These are phyloP conservation scores for Rhabdornis inornatus DNA, from an alignment of 2,113 vertebrate species.

Conservation along the genomic window DNA sequence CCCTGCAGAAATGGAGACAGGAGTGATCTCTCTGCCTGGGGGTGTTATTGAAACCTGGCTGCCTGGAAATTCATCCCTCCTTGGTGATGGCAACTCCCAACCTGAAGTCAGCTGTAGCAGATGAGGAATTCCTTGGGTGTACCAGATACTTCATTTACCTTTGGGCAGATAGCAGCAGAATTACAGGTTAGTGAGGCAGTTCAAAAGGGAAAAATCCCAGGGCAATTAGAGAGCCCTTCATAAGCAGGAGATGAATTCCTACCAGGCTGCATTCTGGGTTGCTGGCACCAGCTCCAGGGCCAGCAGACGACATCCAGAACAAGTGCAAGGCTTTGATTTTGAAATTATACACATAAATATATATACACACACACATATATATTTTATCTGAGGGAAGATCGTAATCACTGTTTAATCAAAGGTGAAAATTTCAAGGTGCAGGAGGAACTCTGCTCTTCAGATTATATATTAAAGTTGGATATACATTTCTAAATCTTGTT, in stretches of 20 bases:
- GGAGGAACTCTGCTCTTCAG: background rate
- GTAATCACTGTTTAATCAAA: background rate
- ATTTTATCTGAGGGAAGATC: slow-evolving; percentile 32
- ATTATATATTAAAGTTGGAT: background rate
- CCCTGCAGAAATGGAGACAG: background rate
- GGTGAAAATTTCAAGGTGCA: slow-evolving; percentile 8
- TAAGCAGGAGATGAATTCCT: slow-evolving; percentile 2
- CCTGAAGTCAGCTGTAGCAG: slow-evolving; percentile 47
- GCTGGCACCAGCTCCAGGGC: slow-evolving; percentile 22
- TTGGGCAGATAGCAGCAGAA: slow-evolving; percentile 47
- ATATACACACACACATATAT: background rate
- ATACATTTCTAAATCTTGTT: background rate
- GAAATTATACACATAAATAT: slow-evolving; percentile 20
- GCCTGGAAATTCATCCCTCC: background rate
- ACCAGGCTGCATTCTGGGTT: slow-evolving; percentile 47
- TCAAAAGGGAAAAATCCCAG: slow-evolving; percentile 48
- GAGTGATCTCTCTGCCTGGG: background rate
- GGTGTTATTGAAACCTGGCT: background rate
- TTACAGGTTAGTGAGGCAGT: slow-evolving; percentile 44
- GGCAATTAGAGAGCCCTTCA: slow-evolving; percentile 41
- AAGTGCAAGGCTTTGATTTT: slow-evolving; percentile 48
- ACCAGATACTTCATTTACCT: slow-evolving; percentile 48
- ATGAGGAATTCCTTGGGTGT: slow-evolving; percentile 58
- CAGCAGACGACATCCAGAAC: slow-evolving; percentile 24
- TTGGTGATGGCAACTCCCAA: slow-evolving; percentile 28